Conservation (phyloP, 2,888 invertebrate genomes). For the Flexamia atlantica region DNA sequence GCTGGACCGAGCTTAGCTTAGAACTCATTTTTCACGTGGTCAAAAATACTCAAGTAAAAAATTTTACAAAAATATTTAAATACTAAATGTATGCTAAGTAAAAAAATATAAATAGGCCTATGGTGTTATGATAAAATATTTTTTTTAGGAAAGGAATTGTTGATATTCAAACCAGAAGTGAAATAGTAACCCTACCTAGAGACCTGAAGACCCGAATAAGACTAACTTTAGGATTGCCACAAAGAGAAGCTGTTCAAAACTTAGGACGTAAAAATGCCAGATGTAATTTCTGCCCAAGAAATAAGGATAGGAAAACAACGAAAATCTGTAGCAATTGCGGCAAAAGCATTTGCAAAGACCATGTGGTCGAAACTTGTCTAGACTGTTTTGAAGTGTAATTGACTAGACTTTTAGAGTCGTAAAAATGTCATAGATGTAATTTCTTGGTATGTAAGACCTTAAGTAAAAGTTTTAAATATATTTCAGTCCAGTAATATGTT, state of each 20-base stretch:
- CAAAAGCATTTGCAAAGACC: constrained; percentile 12
- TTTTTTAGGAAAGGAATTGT: no score
- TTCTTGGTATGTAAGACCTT: background rate
- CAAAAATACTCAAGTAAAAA: no score
- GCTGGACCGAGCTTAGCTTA: no score
- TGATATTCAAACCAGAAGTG: no score
- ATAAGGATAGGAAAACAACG: background rate
- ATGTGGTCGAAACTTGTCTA: constrained; percentile 8
- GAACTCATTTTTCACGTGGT: no score
- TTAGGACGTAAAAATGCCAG: constrained; percentile 12
- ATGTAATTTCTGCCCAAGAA: constrained; percentile 4
- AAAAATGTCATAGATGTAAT: constrained; percentile 1
- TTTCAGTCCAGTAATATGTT: background rate
- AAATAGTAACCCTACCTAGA: constrained; percentile 13
- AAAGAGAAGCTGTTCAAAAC: constrained; percentile 17
- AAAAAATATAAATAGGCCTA: no score
- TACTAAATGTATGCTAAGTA: no score
- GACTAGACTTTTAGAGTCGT: background rate
- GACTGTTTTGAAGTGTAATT: constrained; percentile 20
- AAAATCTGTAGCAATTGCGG: constrained; percentile 12
- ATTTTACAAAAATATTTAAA: no score
- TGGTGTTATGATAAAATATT: no score
- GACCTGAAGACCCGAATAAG: background rate
- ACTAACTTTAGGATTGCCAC: constrained; percentile 36
- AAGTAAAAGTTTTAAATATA: constrained; percentile 7